phyloP scores from a whole-genome alignment of 1,140 invertebrate genomes.

The Penaeus vannamei region DNA sequence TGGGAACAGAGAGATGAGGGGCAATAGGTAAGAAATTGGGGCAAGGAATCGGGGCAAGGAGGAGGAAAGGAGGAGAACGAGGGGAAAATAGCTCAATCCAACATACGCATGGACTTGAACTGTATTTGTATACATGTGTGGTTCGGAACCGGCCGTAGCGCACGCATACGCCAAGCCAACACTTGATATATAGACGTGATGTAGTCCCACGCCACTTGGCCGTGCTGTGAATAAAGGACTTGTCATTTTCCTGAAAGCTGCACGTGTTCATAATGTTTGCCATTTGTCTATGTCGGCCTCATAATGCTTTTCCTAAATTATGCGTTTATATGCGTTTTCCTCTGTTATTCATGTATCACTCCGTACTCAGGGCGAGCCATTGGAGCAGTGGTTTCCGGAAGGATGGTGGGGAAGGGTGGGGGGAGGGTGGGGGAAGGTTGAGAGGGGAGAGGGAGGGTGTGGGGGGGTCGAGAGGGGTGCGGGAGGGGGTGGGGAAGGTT shows the following conservation, averaged over 20 bases:
- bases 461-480: no score
- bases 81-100: neutral
- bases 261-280: conserved; percentile 61
- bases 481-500: no score
- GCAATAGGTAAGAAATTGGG: neutral
- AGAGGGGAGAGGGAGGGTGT: no score
- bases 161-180: conserved; percentile 6
- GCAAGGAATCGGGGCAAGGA: no score
- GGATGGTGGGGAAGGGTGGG: neutral
- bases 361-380: conserved; percentile 14
- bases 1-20: no score
- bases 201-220: conserved; percentile 61
- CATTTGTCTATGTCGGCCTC: conserved; percentile 50
- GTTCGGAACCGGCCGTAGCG: neutral
- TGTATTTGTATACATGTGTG: neutral
- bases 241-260: conserved; percentile 63
- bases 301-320: conserved; percentile 60
- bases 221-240: conserved; percentile 58
- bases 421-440: neutral
- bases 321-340: conserved; percentile 59
- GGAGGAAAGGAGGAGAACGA: neutral
- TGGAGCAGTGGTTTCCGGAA: neutral
- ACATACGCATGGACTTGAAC: neutral
- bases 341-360: conserved; percentile 56
- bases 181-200: conserved; percentile 54